Conservation (phyloP, 1,140 invertebrate species). For the Apolygus lucorum region DNA sequence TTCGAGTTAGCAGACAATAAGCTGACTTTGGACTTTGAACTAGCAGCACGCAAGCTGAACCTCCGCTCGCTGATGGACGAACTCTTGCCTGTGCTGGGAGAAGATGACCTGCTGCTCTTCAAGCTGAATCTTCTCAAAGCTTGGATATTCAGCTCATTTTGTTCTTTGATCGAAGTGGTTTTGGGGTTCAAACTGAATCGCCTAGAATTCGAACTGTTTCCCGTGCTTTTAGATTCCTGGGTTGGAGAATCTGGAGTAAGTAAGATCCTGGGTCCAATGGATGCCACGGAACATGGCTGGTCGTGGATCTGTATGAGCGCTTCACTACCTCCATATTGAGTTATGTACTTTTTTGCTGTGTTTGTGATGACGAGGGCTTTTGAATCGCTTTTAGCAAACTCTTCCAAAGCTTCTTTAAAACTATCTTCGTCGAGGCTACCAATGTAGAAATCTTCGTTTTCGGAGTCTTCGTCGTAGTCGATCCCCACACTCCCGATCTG, state of each 20-base stretch:
- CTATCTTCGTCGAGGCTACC: not conserved
- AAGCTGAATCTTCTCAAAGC: not conserved
- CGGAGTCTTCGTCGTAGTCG: not conserved
- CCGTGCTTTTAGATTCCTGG: not conserved
- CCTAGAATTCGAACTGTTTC: not conserved
- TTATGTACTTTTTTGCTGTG: not conserved
- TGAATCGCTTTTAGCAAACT: not conserved
- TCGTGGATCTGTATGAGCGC: not conserved
- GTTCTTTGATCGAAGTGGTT: not conserved
- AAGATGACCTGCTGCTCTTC: not conserved
- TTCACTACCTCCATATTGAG: not conserved
- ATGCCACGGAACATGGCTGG: not conserved
- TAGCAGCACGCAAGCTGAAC: not conserved
- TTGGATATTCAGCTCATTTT: not conserved
- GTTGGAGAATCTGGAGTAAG: not conserved
- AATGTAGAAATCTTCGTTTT: slow-evolving; percentile 11
- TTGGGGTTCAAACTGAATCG: not conserved
- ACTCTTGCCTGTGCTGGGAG: not conserved
- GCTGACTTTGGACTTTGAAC: not conserved
- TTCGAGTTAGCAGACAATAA: no score
- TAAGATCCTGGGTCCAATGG: not conserved
- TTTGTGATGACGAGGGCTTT: slow-evolving; percentile 1
- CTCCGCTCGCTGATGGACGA: not conserved
- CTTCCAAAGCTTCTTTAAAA: slow-evolving; percentile 12
- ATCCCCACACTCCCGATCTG: not conserved